Evolutionary conservation across 2,797 vertebrate species (phyloP).

Genomic region (Pogonophryne albipinna): DNA sequence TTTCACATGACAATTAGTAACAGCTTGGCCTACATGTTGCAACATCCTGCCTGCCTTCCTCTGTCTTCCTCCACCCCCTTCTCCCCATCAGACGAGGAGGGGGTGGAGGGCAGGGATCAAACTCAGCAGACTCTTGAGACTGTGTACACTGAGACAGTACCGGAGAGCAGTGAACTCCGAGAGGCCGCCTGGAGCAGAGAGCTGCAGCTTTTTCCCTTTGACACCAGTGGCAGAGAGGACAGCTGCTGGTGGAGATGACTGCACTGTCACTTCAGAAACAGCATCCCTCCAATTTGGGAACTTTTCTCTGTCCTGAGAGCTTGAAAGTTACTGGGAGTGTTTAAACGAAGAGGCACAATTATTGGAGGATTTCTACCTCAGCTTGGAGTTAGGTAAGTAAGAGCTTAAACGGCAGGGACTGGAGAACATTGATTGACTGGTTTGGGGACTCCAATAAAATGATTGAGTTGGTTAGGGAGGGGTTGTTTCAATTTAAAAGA

Average conservation of each 20-base stretch:
- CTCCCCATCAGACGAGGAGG: conserved; percentile 64
- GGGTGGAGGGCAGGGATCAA: conserved; percentile 60
- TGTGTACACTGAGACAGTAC: conserved; percentile 40
- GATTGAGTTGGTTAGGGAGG: neutral
- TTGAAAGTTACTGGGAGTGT: conserved; percentile 27
- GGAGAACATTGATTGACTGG: neutral
- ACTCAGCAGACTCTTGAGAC: conserved; percentile 57
- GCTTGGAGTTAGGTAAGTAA: conserved; percentile 53
- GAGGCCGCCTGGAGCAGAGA: conserved; percentile 33
- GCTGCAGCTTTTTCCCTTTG: conserved; percentile 34
- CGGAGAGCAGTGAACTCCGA: conserved; percentile 37
- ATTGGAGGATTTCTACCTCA: conserved; percentile 35
- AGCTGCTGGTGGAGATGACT: conserved; percentile 62
- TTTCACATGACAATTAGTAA: neutral
- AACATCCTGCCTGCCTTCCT: conserved; percentile 36
- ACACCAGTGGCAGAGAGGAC: conserved; percentile 19
- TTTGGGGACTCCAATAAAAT: neutral
- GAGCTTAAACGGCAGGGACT: neutral
- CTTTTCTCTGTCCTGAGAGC: conserved; percentile 20
- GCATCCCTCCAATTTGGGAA: conserved; percentile 46
- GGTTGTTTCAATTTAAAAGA: neutral
- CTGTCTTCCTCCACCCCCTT: conserved; percentile 51
- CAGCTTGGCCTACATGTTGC: neutral
- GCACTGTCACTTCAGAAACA: conserved; percentile 39
- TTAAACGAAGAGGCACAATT: conserved; percentile 21